Evolutionary conservation across 2,888 invertebrate species (phyloP), one percentile per base, ranked within the genome.

Genomic region (Tipula unca): DNA sequence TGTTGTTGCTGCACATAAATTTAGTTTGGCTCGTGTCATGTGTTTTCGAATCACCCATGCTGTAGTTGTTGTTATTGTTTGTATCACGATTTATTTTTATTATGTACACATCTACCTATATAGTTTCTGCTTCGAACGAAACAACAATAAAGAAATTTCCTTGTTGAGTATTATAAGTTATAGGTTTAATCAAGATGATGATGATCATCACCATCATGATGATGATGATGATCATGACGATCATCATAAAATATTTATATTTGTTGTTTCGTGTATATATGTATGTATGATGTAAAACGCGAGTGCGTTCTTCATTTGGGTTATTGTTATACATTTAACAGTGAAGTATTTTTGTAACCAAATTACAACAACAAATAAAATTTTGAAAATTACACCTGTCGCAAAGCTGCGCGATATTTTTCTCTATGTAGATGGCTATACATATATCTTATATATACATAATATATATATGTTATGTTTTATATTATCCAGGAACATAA

Each of bases 21-120:
- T 83, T 32, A 83, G 32, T 83, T 83, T 83, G 83, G 83, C 83
- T 83, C 83, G 83, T 83, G 83, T 83, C 83, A 83, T 83, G 83
- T 83, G 83, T 83, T 83, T 82, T 14, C 6, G 83, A 35, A 32
- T 83, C 35, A 83, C 83, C 35, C 83, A 83, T 83, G 25, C 25
- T 25, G 69, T 83, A 5, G 83, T 83, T 83, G 83, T 83, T 83
- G 83, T 83, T 82, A 83, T 83, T 25, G 10, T 83, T 83, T 83
- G 4, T 82, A 17, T 14, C 32, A 83, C 35, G 83, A 83, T 83
- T 35, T 69, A 69, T 69, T 25, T 69, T 69, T 69, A 54, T 54
- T 54, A 17, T 54, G 13, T 39, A n/a, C n/a, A n/a, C n/a, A n/a
- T n/a, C n/a, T n/a, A n/a, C n/a, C n/a, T n/a, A n/a, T n/a, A 39